Base-by-base conservation (phyloP, 1,140 invertebrate genomes). In the Scaptomyza montana region DNA sequence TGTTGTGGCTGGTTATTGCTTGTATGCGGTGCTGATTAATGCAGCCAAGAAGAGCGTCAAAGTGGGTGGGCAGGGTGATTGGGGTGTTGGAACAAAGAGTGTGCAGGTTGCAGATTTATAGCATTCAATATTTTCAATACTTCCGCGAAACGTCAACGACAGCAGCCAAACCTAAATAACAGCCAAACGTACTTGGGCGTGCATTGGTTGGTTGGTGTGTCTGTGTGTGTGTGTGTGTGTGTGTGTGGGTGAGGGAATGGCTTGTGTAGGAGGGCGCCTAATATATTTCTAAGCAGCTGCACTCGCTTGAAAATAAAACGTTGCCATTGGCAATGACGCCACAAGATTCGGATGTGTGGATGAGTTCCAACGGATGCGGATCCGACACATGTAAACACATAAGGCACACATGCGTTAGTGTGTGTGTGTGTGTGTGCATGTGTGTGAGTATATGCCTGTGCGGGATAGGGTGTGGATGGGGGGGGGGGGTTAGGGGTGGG, bases 361-460 rank as follows among this genome's bases (percentile, higher is more conserved):
- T 80, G 78, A 80, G 77, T 77, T 72, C 65, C 67, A 74, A 57
- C 78, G 78, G 78, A 80, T 71, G 78, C 72, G 61, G 72, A 57
- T 80, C 64, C 78, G 78, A 80, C 78, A 80, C 78, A 80, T 80
- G 78, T 80, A 80, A 80, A 72, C 66, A 79, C 77, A 60, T 28
- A 46, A 36, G 33, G 33, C 33, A 36, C 33, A 36, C 33, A 7
- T 36, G 33, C 33, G 7, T 36, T 9, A 36, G 33, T 36, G 33
- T 36, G 8, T 36, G 8, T 36, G 8, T 36, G 46, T 59, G 21
- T 59, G 30, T 36, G 45, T 39, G 39, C 5, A 6, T 30, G 28
- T 30, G 28, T 30, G 28, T 30, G 28, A 5, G 28, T 33, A 7
- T 33, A n/a, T 45, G 43, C 13, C 16, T 53, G 21, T 21, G 36